Evolutionary conservation across 2,797 vertebrate species (phyloP).

Genomic region (Ataeniobius toweri): DNA sequence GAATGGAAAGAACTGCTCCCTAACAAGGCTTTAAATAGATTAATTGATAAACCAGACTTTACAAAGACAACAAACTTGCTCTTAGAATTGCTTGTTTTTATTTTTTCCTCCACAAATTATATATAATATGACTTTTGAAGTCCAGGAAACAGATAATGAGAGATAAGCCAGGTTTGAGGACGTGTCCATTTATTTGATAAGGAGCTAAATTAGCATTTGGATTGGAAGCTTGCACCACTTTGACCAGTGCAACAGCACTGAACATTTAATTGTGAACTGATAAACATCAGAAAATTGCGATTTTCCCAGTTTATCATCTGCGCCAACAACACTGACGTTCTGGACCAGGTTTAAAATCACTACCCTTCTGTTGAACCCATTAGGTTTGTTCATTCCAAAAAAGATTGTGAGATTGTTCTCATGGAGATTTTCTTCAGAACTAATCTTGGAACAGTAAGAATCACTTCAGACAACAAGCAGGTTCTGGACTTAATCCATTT

Average conservation of each 20-base stretch:
- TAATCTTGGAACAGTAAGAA: background rate
- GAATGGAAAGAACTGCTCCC: conserved; percentile 41
- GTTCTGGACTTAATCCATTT: background rate
- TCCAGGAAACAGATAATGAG: background rate
- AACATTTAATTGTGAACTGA: background rate
- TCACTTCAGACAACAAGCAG: background rate
- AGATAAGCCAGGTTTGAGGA: background rate
- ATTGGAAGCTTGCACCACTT: background rate
- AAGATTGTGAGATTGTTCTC: background rate
- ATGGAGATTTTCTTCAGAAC: background rate
- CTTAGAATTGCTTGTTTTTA: conserved; percentile 34
- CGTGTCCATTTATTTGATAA: background rate
- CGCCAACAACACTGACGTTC: background rate
- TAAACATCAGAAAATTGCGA: background rate
- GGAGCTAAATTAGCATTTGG: background rate
- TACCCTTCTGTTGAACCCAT: background rate
- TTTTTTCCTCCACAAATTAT: conserved; percentile 13
- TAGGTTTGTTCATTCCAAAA: background rate
- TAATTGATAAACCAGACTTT: conserved; percentile 38
- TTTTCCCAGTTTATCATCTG: background rate
- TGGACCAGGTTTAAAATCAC: background rate
- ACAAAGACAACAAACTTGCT: conserved; percentile 42
- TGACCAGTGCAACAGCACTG: background rate
- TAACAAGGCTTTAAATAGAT: conserved; percentile 27
- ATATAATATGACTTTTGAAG: background rate